These are phyloP conservation scores for Heliconius nattereri DNA, from an alignment of 1,140 invertebrate species.

Conservation along the genomic window DNA sequence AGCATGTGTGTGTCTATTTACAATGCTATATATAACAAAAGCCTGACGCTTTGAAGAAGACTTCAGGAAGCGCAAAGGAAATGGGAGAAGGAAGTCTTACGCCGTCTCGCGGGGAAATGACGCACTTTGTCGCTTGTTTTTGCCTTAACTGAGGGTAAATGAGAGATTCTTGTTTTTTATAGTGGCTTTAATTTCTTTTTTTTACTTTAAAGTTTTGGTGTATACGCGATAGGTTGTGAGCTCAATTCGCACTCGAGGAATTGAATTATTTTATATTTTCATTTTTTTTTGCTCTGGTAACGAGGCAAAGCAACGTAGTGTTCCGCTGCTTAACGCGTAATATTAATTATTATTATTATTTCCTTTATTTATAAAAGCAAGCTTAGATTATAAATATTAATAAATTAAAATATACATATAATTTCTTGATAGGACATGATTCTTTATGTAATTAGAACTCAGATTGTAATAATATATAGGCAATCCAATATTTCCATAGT, in stretches of 20 bases:
- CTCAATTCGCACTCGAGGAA: too few relatives aligned
- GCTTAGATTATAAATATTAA: too few relatives aligned
- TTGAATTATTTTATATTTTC: too few relatives aligned
- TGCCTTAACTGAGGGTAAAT: slow-evolving; percentile 11
- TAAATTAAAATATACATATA: too few relatives aligned
- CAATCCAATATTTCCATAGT: slow-evolving; percentile 19
- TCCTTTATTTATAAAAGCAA: too few relatives aligned
- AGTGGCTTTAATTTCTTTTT: neutral
- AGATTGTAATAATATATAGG: slow-evolving; percentile 14
- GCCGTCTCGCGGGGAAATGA: slow-evolving; percentile 36
- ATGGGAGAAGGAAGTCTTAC: slow-evolving; percentile 34
- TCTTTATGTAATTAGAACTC: neutral
- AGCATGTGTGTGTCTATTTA: slow-evolving; percentile 9
- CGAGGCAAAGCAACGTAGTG: too few relatives aligned
- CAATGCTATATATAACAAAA: slow-evolving; percentile 3
- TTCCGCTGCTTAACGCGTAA: too few relatives aligned
- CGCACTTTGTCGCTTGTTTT: slow-evolving; percentile 33
- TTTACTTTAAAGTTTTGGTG: neutral
- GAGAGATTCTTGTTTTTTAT: neutral
- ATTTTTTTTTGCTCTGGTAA: too few relatives aligned
- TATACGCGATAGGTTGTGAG: too few relatives aligned
- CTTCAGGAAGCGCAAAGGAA: slow-evolving; percentile 36
- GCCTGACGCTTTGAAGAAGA: slow-evolving; percentile 32
- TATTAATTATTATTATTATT: too few relatives aligned
- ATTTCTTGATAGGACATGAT: too few relatives aligned